A percentile compares a stretch with the other conserved stretches of the same genome.
These are phyloP conservation scores for Xestia ashworthii DNA, from an alignment of 2,888 invertebrate species.

Conservation along the genomic window DNA sequence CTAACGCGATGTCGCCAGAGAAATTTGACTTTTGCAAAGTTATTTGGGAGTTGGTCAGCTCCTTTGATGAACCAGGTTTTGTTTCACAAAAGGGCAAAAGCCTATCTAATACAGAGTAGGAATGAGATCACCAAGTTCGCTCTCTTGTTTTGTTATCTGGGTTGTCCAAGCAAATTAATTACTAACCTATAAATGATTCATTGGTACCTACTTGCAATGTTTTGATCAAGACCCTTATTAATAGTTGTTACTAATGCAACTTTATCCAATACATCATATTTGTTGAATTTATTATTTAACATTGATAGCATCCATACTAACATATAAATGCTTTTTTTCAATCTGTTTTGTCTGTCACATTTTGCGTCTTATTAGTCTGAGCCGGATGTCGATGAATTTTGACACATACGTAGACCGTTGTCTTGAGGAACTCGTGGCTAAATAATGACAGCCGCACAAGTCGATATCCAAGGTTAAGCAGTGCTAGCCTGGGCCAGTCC, in stretches of 20 bases:
- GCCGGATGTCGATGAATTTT: background rate
- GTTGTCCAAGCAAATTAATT: background rate
- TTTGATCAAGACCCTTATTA: too few species aligned
- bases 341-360: background rate
- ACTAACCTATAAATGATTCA: background rate
- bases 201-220: too few species aligned
- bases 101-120: background rate
- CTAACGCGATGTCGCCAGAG: background rate
- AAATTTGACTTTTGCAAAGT: slow-evolving; percentile 30
- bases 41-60: background rate
- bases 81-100: background rate
- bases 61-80: background rate
- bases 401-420: background rate
- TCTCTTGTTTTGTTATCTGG: background rate
- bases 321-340: background rate
- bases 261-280: too few species aligned
- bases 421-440: background rate
- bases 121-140: background rate
- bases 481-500: background rate
- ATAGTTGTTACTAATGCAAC: too few species aligned
- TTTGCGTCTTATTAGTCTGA: background rate
- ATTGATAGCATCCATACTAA: background rate
- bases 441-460: background rate
- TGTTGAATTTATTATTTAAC: background rate
- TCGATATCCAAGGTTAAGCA: background rate